These are phyloP conservation scores for Agrotis segetum DNA, from an alignment of 2,888 invertebrate species.

Conservation along the genomic window DNA sequence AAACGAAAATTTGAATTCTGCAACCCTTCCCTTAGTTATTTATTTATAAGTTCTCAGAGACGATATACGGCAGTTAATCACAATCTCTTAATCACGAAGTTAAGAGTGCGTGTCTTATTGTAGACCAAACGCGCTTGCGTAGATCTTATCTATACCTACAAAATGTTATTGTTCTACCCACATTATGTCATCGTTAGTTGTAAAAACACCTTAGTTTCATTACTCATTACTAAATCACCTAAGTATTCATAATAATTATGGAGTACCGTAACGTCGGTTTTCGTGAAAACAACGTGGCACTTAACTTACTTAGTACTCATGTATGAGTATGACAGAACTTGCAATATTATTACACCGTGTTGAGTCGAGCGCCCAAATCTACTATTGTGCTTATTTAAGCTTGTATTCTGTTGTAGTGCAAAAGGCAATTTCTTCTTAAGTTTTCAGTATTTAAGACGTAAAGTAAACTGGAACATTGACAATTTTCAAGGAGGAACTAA, in stretches of 20 bases:
- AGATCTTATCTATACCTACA: not conserved
- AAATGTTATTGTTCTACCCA: not conserved
- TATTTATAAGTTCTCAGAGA: not conserved
- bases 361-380: not conserved
- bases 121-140: not conserved
- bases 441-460: no score
- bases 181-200: not conserved
- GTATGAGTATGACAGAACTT: not conserved
- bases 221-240: not conserved
- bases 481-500: no score
- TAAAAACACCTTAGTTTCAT: not conserved
- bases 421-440: not conserved
- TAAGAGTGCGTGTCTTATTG: not conserved
- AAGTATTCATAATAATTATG: not conserved
- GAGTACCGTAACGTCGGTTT: not conserved
- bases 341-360: not conserved
- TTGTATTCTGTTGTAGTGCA: not conserved
- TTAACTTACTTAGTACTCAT: no score
- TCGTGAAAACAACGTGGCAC: not conserved
- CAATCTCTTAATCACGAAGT: not conserved
- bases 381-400: no score
- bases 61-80: not conserved
- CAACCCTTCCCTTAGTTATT: not conserved
- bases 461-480: no score
- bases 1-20: not conserved